A percentile compares a stretch with the other conserved stretches of the same genome.
These are phyloP conservation scores for Darwinula stevensoni DNA, from an alignment of 2,888 invertebrate species.

Conservation along the genomic window DNA sequence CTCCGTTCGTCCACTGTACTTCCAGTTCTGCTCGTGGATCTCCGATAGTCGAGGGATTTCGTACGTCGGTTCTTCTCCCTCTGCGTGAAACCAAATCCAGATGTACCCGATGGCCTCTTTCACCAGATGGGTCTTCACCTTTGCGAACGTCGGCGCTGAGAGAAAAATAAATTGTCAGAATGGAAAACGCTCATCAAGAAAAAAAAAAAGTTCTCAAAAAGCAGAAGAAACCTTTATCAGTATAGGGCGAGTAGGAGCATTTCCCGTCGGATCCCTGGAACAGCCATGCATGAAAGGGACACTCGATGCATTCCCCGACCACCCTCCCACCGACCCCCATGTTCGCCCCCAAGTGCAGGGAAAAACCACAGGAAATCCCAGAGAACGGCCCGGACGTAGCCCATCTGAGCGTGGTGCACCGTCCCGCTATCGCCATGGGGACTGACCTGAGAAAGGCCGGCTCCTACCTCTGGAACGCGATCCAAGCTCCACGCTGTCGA, in stretches of 20 bases:
- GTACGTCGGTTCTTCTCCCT: constrained; percentile 36
- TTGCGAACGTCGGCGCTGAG: constrained; percentile 34
- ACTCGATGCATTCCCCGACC: constrained; percentile 42
- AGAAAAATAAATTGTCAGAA: too few species aligned
- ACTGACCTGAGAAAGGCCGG: too few species aligned
- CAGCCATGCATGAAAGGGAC: constrained; percentile 67
- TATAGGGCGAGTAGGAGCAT: constrained; percentile 41
- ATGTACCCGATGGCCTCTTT: constrained; percentile 38
- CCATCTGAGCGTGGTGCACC: constrained; percentile 46
- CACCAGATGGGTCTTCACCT: constrained; percentile 33
- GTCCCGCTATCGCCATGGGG: constrained; percentile 15
- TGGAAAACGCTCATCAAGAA: neutral
- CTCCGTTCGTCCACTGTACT: constrained; percentile 42
- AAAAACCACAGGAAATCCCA: constrained; percentile 66
- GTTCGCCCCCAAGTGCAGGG: constrained; percentile 69
- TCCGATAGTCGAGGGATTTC: constrained; percentile 24
- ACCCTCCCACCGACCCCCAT: constrained; percentile 32
- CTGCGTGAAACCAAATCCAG: constrained; percentile 56
- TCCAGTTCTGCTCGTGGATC: constrained; percentile 25
- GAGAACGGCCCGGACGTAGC: constrained; percentile 66
- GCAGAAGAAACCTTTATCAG: neutral
- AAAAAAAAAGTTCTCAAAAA: neutral
- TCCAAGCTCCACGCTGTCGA: too few species aligned
- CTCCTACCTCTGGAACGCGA: too few species aligned
- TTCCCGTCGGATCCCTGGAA: constrained; percentile 41